A percentile compares a stretch with the other conserved stretches of the same genome.
Evolutionary conservation across 2,888 invertebrate species (phyloP).

Genomic region (Rhopalosiphum nymphaeae): DNA sequence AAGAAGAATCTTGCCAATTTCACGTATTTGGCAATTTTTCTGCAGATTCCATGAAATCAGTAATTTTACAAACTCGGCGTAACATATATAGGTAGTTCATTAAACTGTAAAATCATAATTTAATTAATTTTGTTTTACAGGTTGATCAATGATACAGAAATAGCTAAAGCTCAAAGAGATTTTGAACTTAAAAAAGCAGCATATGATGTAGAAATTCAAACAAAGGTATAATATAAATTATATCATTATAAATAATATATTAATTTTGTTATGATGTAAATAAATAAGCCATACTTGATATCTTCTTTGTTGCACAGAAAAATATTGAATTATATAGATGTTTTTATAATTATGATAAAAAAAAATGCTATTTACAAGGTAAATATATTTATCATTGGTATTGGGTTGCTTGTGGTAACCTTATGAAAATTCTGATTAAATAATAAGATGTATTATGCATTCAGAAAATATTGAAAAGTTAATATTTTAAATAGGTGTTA

Average conservation of each 20-base stretch:
- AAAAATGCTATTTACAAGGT: background rate
- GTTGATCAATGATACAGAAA: conserved; percentile 95
- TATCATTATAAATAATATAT: conserved; percentile 29
- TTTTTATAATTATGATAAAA: background rate
- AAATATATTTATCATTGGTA: too few species aligned
- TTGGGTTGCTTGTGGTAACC: too few species aligned
- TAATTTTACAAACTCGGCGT: too few species aligned
- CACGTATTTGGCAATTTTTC: too few species aligned
- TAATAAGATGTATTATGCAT: background rate
- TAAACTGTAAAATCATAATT: background rate
- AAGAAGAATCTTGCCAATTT: too few species aligned
- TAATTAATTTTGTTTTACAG: conserved; percentile 67
- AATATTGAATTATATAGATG: too few species aligned
- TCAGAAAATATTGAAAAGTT: background rate
- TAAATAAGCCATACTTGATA: background rate
- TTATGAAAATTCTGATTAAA: too few species aligned
- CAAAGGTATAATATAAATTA: conserved; percentile 76
- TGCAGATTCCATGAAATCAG: too few species aligned
- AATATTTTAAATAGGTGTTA: background rate
- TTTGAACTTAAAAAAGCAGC: conserved; percentile 97
- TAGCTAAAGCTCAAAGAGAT: conserved; percentile 95
- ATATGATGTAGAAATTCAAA: conserved; percentile 97
- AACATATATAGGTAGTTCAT: background rate
- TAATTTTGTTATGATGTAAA: background rate
- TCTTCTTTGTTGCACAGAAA: too few species aligned